A percentile compares a stretch with the other conserved stretches of the same genome.
phyloP scores from a whole-genome alignment of 2,888 invertebrate genomes.

The Odontothrips loti region DNA sequence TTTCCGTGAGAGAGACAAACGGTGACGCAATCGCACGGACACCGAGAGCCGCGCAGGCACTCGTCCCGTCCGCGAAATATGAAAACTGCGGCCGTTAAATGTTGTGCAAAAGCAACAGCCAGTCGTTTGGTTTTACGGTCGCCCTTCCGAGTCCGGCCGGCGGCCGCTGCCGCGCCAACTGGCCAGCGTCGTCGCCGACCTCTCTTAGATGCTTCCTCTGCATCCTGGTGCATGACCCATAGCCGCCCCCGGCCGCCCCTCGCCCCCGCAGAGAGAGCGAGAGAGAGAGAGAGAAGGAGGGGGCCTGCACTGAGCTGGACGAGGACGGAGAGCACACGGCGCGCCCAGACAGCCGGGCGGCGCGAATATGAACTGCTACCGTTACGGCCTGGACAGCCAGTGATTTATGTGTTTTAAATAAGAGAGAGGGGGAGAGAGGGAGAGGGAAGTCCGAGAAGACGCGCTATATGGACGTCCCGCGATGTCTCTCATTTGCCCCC shows the following conservation, averaged over 20 bases:
- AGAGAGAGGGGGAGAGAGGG: neutral
- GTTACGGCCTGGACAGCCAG: neutral
- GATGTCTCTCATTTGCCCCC: neutral
- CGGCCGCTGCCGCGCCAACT: too few relatives aligned
- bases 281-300: too few relatives aligned
- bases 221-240: slow-evolving; percentile 1
- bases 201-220: neutral
- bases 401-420: slow-evolving; percentile 12
- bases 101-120: neutral
- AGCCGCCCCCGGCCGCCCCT: neutral
- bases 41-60: too few relatives aligned
- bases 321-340: neutral
- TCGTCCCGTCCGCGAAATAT: too few relatives aligned
- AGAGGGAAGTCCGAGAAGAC: neutral
- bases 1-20: too few relatives aligned
- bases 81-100: too few relatives aligned
- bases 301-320: neutral
- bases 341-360: neutral
- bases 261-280: neutral
- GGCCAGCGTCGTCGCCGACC: too few relatives aligned
- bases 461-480: too few relatives aligned
- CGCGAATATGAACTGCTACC: neutral
- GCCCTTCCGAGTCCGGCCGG: neutral
- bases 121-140: neutral
- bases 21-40: too few relatives aligned